phyloP scores from a whole-genome alignment of 2,113 vertebrate genomes.

The Leptobrachium ailaonicum region DNA sequence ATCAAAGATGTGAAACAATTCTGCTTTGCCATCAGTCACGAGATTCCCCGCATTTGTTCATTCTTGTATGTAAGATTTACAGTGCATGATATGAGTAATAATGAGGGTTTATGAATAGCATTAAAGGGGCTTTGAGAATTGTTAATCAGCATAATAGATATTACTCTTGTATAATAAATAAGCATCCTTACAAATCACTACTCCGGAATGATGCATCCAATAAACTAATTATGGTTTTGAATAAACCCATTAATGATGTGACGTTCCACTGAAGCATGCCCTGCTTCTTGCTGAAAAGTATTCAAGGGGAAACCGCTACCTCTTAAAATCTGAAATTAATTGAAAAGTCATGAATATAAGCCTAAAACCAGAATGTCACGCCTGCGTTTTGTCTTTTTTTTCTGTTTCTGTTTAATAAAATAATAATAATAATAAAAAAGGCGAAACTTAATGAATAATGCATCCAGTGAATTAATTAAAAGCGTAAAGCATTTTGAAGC shows the following conservation, averaged over 20 bases:
- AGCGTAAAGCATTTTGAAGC: no score
- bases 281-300: conserved; percentile 35
- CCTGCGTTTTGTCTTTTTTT: not conserved
- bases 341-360: conserved; percentile 5
- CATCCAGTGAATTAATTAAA: no score
- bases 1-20: conserved; percentile 20
- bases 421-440: not conserved
- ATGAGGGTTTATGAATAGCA: conserved; percentile 47
- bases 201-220: conserved; percentile 49
- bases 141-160: conserved; percentile 51
- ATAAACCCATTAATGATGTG: conserved; percentile 50
- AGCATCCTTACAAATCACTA: conserved; percentile 48
- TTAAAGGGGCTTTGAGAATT: conserved; percentile 49
- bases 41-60: conserved; percentile 14
- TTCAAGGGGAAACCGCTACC: conserved; percentile 38
- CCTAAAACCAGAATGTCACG: not conserved
- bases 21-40: conserved; percentile 22
- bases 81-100: conserved; percentile 45
- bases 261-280: conserved; percentile 45
- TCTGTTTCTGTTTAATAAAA: not conserved
- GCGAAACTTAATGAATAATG: no score
- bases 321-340: conserved; percentile 32
- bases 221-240: conserved; percentile 51
- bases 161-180: conserved; percentile 51
- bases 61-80: conserved; percentile 34